A percentile compares a stretch with the other conserved stretches of the same genome.
Conservation (phyloP, 1,140 invertebrate species). For the Chlorops oryzae region DNA sequence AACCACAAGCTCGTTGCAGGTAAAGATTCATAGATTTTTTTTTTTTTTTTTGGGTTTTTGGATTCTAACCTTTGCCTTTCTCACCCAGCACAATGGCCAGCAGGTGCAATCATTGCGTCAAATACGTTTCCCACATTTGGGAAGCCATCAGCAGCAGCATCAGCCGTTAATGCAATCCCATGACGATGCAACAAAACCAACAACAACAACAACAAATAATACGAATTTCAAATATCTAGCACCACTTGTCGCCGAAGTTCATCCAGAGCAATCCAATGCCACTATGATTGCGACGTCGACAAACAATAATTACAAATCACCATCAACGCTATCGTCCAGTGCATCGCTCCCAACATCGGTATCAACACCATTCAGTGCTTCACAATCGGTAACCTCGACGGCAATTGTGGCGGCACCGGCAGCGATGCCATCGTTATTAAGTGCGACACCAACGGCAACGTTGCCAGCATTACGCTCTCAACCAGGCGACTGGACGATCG, state of each 20-base stretch:
- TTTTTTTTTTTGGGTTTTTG: too few species aligned
- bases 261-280: constrained; percentile 48
- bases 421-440: constrained; percentile 41
- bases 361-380: constrained; percentile 35
- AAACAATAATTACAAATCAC: constrained; percentile 36
- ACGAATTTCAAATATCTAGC: constrained; percentile 40
- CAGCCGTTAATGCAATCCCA: constrained; percentile 5
- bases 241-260: constrained; percentile 48
- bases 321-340: constrained; percentile 40
- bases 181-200: constrained; percentile 6
- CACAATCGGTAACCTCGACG: constrained; percentile 39
- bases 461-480: constrained; percentile 49
- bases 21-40: constrained; percentile 14
- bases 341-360: constrained; percentile 44
- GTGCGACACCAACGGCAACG: constrained; percentile 26
- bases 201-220: constrained; percentile 9
- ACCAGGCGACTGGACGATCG: constrained; percentile 85
- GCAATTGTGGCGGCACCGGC: constrained; percentile 30
- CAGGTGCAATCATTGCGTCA: constrained; percentile 11
- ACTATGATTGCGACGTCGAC: constrained; percentile 18
- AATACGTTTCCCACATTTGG: constrained; percentile 12
- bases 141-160: neutral
- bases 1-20: constrained; percentile 7
- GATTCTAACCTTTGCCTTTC: too few species aligned
- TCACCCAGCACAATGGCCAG: too few species aligned